phyloP scores from a whole-genome alignment of 1,140 invertebrate genomes.

The Lepidurus apus region DNA sequence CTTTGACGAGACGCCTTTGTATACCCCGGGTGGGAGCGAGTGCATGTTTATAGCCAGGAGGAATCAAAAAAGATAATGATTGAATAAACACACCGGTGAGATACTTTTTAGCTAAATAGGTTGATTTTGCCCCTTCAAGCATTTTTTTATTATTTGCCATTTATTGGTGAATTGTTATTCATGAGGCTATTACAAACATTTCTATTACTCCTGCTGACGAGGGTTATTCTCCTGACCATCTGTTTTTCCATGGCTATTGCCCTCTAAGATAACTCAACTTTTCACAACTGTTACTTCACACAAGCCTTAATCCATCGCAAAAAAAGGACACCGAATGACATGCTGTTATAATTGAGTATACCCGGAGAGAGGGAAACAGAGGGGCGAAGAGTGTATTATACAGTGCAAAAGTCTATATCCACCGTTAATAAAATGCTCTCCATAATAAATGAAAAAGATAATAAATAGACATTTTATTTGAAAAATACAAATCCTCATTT shows the following conservation, averaged over 20 bases:
- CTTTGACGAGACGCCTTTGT: background rate
- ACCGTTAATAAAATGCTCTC: background rate
- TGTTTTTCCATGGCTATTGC: background rate
- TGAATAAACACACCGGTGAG: background rate
- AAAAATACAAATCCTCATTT: too few species aligned
- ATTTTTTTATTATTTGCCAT: background rate
- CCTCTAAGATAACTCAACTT: background rate
- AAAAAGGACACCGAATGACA: background rate
- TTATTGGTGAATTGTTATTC: background rate
- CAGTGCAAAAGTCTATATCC: conserved; percentile 4
- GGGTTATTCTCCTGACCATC: background rate
- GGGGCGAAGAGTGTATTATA: background rate
- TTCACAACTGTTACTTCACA: conserved; percentile 7
- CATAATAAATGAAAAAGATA: background rate
- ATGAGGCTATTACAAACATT: background rate
- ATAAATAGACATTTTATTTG: too few species aligned
- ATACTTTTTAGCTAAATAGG: background rate
- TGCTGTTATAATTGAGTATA: background rate
- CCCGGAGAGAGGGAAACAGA: background rate
- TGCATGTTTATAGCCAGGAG: background rate
- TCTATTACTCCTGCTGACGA: background rate
- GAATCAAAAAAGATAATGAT: background rate
- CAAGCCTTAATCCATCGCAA: conserved; percentile 1
- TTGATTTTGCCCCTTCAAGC: background rate
- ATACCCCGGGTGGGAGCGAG: background rate